Evolutionary conservation across 2,113 vertebrate species (phyloP).

Genomic region (Apeltes quadracus): DNA sequence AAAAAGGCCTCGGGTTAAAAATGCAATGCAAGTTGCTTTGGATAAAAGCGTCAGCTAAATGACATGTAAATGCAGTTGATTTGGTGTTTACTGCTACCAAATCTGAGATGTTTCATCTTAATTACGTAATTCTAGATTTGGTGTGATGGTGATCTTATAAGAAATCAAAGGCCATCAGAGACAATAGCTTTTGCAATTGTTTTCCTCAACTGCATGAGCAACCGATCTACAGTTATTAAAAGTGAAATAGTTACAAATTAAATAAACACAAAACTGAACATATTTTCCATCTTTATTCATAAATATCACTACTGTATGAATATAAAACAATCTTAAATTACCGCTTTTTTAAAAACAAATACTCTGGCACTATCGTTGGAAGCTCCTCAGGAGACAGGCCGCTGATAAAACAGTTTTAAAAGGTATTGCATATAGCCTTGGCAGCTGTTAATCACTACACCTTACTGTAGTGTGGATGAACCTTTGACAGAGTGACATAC

Average conservation of each 20-base stretch:
- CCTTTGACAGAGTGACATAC: conserved; percentile 44
- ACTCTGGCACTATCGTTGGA: conserved; percentile 86
- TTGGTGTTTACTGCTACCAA: background rate
- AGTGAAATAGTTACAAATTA: background rate
- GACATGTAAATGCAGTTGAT: too few species aligned
- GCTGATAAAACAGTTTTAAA: conserved; percentile 48
- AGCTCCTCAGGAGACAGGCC: conserved; percentile 64
- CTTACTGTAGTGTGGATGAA: conserved; percentile 52
- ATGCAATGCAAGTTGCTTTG: too few species aligned
- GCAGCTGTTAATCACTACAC: conserved; percentile 59
- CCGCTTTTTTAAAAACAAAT: conserved; percentile 88
- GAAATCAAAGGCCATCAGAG: background rate
- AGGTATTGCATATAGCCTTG: conserved; percentile 72
- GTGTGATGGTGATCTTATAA: background rate
- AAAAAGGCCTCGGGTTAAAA: too few species aligned
- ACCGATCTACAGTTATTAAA: background rate
- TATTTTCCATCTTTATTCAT: conserved; percentile 96
- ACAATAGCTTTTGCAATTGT: background rate
- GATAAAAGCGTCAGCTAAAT: too few species aligned
- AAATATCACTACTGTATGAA: conserved; percentile 99
- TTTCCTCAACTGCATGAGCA: background rate
- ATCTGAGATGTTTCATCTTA: background rate
- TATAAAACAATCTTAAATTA: conserved; percentile 97
- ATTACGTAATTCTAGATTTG: background rate
- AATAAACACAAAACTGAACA: conserved; percentile 75